Conservation (phyloP, 2,888 invertebrate genomes). For the Junonia oenone region DNA sequence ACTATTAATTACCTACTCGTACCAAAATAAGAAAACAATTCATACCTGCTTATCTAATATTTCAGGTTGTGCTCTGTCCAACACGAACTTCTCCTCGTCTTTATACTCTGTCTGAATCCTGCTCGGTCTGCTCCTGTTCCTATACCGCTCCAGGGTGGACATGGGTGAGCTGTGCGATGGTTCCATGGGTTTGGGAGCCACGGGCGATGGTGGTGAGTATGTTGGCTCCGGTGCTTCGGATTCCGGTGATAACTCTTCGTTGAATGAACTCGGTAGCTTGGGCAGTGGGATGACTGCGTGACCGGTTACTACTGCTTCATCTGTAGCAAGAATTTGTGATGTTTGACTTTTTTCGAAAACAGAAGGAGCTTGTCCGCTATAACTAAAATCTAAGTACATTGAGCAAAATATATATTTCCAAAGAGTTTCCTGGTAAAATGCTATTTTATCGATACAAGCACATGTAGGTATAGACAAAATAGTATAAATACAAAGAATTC, state of each 20-base stretch:
- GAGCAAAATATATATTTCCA: no score
- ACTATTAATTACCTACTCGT: no score
- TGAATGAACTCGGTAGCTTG: conserved; percentile 78
- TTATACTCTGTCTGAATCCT: conserved; percentile 60
- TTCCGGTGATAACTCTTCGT: conserved; percentile 58
- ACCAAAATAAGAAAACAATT: no score
- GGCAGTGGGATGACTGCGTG: conserved; percentile 83
- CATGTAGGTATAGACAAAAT: no score
- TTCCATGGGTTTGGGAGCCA: conserved; percentile 51
- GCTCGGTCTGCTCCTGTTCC: conserved; percentile 60
- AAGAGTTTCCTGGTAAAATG: no score
- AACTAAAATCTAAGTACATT: no score
- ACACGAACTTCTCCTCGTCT: conserved; percentile 84
- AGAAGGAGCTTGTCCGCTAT: no score
- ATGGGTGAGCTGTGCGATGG: conserved; percentile 53
- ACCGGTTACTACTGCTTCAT: conserved; percentile 82
- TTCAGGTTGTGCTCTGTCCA: conserved; percentile 83
- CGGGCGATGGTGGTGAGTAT: conserved; percentile 59
- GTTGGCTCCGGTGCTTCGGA: conserved; percentile 51
- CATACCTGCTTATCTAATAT: conserved; percentile 71
- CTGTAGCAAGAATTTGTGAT: no score
- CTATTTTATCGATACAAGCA: no score
- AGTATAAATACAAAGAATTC: no score
- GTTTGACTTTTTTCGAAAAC: no score
- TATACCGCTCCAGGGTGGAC: conserved; percentile 70